phyloP scores from a whole-genome alignment of 2,888 invertebrate species.

The Macrophya annulata region DNA sequence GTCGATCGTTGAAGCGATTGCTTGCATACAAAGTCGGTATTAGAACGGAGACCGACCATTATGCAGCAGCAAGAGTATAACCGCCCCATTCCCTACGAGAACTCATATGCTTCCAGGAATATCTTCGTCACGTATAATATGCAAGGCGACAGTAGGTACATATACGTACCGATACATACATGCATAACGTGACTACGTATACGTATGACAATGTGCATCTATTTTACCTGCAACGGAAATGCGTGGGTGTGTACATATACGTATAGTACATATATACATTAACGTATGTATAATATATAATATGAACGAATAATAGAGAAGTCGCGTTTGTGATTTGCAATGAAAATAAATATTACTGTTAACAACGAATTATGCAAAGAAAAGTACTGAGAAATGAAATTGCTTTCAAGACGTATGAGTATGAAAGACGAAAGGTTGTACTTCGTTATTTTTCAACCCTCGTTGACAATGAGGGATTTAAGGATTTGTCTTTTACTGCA shows the following conservation, averaged over 20 bases:
- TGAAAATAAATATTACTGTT: slow-evolving; percentile 15
- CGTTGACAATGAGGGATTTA: background rate
- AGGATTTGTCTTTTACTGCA: background rate
- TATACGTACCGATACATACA: background rate
- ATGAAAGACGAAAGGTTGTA: background rate
- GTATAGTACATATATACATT: background rate
- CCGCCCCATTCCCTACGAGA: background rate
- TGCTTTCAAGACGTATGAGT: slow-evolving; percentile 29
- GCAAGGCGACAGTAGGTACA: background rate
- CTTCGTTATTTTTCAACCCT: slow-evolving; percentile 11
- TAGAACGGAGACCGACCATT: slow-evolving; percentile 12
- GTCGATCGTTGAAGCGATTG: slow-evolving; percentile 44
- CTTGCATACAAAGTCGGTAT: slow-evolving; percentile 48
- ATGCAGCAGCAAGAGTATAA: background rate
- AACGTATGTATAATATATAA: background rate
- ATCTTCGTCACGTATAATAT: slow-evolving; percentile 21
- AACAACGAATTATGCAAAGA: background rate
- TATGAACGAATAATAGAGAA: background rate
- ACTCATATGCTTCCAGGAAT: slow-evolving; percentile 24
- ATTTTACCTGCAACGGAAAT: background rate
- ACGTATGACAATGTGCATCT: background rate
- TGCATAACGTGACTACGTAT: too few relatives aligned
- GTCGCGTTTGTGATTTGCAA: slow-evolving; percentile 18
- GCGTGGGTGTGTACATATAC: background rate
- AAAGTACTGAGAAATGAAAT: background rate